Evolutionary conservation across 2,888 invertebrate species (phyloP), one percentile per base, ranked within the genome.

Genomic region (Venusia cambrica): DNA sequence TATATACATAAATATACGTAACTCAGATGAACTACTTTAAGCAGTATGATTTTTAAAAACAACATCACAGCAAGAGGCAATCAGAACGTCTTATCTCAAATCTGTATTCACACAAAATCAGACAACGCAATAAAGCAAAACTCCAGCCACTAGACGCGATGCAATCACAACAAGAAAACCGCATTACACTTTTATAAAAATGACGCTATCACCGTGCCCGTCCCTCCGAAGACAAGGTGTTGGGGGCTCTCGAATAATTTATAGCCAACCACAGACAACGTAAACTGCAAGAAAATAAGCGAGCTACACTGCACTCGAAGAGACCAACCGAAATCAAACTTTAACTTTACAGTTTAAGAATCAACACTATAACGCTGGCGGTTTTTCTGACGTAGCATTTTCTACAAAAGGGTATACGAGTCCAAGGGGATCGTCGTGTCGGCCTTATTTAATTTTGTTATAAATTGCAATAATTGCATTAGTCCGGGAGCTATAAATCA

Each of bases 391-490:
- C 52, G 45, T 63, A 52, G 48, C 48, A 48, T 75, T 73, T 63
- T 54, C 62, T 65, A 52, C 68, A 66, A 75, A 72, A 66, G 74
- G 73, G 78, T 81, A 79, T 81, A 72, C 54, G 51, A 9, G 8
- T 51, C 4, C 64, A 57, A 48, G 59, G 67, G 72, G 71, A 67
- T 60, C 60, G 70, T 62, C 65, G 72, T 66, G 72, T 70, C 74
- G 71, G 69, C 73, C 71, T 79, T 79, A 83, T 83, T 80, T 84
- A 84, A 85, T 81, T 83, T 85, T 72, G 75, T 77, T 77, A 80
- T 85, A 84, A 85, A 85, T 85, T 81, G 81, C 75, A 77, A 80
- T 85, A 80, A 84, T 84, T 85, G 75, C 84, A 78, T 84, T 80
- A 80, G 71, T 58, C 58, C 57, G 58, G 60, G 54, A 57, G 61